Percentiles rank a stretch among this genome's conserved stretches.
phyloP scores from a whole-genome alignment of 2,113 vertebrate genomes.

The Pygoscelis adeliae region DNA sequence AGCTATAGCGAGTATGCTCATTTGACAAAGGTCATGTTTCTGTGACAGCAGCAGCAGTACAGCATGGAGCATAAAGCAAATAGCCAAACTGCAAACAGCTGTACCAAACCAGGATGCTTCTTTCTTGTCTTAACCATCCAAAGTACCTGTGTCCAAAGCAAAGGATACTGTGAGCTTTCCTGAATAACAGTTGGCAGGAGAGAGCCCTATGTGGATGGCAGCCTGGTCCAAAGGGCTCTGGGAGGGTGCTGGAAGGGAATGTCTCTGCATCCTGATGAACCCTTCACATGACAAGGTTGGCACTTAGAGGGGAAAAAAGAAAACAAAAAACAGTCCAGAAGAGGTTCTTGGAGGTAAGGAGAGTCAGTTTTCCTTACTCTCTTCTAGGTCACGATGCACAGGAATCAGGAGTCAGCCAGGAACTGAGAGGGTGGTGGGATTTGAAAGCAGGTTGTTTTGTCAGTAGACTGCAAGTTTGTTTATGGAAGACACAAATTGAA shows the following conservation, averaged over 20 bases:
- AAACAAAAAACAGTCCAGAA: neutral
- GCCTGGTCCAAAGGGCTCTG: neutral
- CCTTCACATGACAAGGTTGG: neutral
- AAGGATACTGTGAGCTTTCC: neutral
- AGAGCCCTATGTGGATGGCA: neutral
- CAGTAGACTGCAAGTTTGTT: neutral
- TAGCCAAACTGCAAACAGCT: neutral
- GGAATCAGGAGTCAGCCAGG: neutral
- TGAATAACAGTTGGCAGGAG: neutral
- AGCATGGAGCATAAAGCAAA: neutral
- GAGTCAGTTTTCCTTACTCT: neutral
- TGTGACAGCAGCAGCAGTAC: neutral
- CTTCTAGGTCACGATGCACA: neutral
- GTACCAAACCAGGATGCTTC: neutral
- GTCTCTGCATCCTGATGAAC: neutral
- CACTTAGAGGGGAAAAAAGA: neutral
- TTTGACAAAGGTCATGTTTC: neutral
- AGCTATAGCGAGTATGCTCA: neutral
- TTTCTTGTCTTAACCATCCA: neutral
- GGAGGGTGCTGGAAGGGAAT: neutral
- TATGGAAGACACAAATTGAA: neutral
- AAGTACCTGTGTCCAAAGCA: neutral
- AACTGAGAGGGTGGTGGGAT: neutral
- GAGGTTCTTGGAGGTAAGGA: neutral
- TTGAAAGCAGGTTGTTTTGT: neutral